phyloP scores from a whole-genome alignment of 1,140 invertebrate species.

The Drosophila sp. region DNA sequence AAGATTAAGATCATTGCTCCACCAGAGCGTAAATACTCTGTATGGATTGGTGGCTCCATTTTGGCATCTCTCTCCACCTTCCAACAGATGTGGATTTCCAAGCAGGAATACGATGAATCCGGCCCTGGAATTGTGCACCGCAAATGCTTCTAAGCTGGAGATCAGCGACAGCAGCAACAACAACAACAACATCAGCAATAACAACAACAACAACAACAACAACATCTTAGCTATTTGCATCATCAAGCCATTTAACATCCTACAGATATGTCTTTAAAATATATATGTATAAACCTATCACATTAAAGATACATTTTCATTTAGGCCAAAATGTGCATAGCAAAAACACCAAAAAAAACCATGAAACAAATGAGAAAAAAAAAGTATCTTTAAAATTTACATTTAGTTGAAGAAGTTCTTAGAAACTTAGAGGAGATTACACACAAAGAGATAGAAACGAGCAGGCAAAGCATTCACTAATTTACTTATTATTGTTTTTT shows the following conservation, averaged over 20 bases:
- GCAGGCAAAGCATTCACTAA: slow-evolving; percentile 65
- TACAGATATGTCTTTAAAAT: slow-evolving; percentile 36
- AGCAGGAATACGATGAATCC: slow-evolving; percentile 91
- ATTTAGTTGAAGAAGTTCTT: slow-evolving; percentile 75
- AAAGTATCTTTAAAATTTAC: slow-evolving; percentile 78
- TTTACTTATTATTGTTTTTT: slow-evolving; percentile 60
- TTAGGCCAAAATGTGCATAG: slow-evolving; percentile 35
- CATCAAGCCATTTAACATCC: slow-evolving; percentile 30
- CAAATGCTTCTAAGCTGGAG: slow-evolving; percentile 87
- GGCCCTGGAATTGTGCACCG: slow-evolving; percentile 88
- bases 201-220: slow-evolving; percentile 17
- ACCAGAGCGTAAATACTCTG: slow-evolving; percentile 95
- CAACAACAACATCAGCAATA: slow-evolving; percentile 15
- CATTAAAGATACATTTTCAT: slow-evolving; percentile 4
- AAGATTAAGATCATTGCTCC: slow-evolving; percentile 98
- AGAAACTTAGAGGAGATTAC: slow-evolving; percentile 34
- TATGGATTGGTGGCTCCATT: slow-evolving; percentile 93
- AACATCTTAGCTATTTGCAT: slow-evolving; percentile 9
- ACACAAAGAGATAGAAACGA: slow-evolving; percentile 47
- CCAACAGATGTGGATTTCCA: slow-evolving; percentile 93
- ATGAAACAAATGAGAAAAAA: slow-evolving; percentile 25
- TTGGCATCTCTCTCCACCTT: slow-evolving; percentile 92
- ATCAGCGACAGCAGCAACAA: slow-evolving; percentile 14
- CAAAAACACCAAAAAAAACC: slow-evolving; percentile 24
- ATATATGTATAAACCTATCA: slow-evolving; percentile 23